Percentiles rank a stretch among this genome's conserved stretches.
Conservation (phyloP, 2,113 vertebrate genomes). For the Chinchilla lanigera region DNA sequence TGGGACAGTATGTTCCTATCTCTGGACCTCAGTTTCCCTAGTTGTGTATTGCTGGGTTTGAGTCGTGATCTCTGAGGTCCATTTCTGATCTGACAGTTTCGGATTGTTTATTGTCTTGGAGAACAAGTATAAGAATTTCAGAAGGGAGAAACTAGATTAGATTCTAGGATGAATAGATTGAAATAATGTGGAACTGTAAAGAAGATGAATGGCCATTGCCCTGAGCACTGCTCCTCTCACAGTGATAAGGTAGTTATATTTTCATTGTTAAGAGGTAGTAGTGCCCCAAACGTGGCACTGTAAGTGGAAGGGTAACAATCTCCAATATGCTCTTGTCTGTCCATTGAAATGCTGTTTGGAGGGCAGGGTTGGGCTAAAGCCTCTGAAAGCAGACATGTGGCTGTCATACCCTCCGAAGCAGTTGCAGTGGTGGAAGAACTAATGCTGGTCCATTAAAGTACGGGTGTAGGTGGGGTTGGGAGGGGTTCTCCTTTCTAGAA, state of each 20-base stretch:
- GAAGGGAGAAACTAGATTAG: conserved; percentile 7
- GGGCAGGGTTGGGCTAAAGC: conserved; percentile 38
- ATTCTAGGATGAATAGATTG: conserved; percentile 14
- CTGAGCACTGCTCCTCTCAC: not conserved
- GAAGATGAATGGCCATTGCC: not conserved
- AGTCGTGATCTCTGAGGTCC: conserved; percentile 28
- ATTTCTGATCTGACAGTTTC: conserved; percentile 33
- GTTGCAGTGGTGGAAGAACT: conserved; percentile 39
- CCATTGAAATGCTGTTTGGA: conserved; percentile 57
- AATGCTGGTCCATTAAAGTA: conserved; percentile 44
- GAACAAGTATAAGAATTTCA: conserved; percentile 2
- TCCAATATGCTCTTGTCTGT: conserved; percentile 35
- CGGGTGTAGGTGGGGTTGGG: not conserved
- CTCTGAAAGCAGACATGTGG: conserved; percentile 53
- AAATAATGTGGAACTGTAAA: conserved; percentile 25
- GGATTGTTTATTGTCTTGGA: conserved; percentile 26
- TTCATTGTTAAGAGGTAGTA: conserved; percentile 7
- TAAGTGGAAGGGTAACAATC: conserved; percentile 18
- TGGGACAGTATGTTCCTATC: not conserved
- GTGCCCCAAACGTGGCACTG: conserved; percentile 1
- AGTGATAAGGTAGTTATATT: conserved; percentile 40
- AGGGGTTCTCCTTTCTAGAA: conserved; percentile 63
- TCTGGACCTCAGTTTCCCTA: conserved; percentile 9
- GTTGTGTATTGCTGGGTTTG: not conserved
- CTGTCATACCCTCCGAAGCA: conserved; percentile 23